phyloP scores from a whole-genome alignment of 2,888 invertebrate species.

The Ctena decussata region DNA sequence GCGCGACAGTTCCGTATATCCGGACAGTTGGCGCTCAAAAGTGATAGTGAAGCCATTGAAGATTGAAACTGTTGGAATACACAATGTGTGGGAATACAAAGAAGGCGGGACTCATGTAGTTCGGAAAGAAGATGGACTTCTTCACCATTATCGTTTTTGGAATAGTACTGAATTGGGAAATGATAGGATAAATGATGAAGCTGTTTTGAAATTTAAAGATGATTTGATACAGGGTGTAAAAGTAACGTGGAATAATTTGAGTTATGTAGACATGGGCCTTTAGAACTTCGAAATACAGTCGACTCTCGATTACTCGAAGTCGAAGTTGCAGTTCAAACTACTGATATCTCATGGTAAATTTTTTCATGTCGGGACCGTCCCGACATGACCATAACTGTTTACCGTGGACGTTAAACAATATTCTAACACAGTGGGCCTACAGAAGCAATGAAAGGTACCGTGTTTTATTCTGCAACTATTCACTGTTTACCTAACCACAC shows the following conservation, averaged over 20 bases:
- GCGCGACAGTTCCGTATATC: slow-evolving; percentile 66
- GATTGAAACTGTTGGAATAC: slow-evolving; percentile 74
- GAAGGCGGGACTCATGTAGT: slow-evolving; percentile 32
- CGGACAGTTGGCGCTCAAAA: slow-evolving; percentile 70
- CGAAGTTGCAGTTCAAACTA: no score
- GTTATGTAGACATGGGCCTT: neutral
- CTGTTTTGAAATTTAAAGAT: slow-evolving; percentile 55
- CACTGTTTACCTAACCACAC: no score
- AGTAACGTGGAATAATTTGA: slow-evolving; percentile 47
- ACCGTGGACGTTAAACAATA: no score
- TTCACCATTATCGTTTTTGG: slow-evolving; percentile 80
- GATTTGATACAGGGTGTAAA: slow-evolving; percentile 54
- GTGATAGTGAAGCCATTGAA: slow-evolving; percentile 71
- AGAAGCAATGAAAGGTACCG: no score
- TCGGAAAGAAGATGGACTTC: slow-evolving; percentile 45
- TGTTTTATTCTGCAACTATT: no score
- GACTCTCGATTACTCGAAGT: no score
- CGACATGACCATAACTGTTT: no score
- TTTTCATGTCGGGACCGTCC: no score
- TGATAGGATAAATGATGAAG: slow-evolving; percentile 44
- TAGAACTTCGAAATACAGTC: no score
- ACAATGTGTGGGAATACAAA: slow-evolving; percentile 64
- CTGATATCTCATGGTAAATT: no score
- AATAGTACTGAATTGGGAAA: slow-evolving; percentile 52
- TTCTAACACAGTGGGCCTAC: no score